Evolutionary conservation across 2,113 vertebrate genomes (phyloP).

Genomic region (Leptobrachium ailaonicum): DNA sequence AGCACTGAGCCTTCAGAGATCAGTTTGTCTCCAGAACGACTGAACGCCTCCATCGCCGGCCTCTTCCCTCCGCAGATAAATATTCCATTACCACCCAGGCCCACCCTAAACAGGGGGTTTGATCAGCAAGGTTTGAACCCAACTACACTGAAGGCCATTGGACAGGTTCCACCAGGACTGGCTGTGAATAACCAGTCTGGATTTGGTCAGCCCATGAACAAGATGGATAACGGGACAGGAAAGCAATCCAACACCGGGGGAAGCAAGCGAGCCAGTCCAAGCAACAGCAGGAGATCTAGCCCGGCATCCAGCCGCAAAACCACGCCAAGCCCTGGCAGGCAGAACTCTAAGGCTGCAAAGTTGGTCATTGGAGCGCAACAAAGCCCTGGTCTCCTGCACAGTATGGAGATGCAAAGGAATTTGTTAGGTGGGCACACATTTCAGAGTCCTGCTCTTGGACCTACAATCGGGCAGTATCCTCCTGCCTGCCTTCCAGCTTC

Average conservation of each 20-base stretch:
- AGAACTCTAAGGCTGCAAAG: slow-evolving; percentile 85
- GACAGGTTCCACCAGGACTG: slow-evolving; percentile 89
- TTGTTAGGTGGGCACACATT: slow-evolving; percentile 75
- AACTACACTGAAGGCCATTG: slow-evolving; percentile 96
- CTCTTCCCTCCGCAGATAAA: slow-evolving; percentile 98
- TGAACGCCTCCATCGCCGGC: slow-evolving; percentile 96
- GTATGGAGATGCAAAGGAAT: slow-evolving; percentile 76
- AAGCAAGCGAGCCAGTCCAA: slow-evolving; percentile 90
- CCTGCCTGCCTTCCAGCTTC: slow-evolving; percentile 61
- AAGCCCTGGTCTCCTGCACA: slow-evolving; percentile 76
- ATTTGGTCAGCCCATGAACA: slow-evolving; percentile 71
- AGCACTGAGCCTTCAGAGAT: slow-evolving; percentile 98
- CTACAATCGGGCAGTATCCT: slow-evolving; percentile 71
- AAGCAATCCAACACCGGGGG: slow-evolving; percentile 79
- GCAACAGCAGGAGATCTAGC: slow-evolving; percentile 90
- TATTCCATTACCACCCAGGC: slow-evolving; percentile 93
- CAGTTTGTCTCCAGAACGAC: slow-evolving; percentile 93
- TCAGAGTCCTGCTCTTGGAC: slow-evolving; percentile 65
- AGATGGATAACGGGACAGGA: slow-evolving; percentile 74
- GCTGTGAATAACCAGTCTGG: slow-evolving; percentile 67
- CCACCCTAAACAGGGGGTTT: slow-evolving; percentile 89
- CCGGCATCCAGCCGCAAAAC: slow-evolving; percentile 91
- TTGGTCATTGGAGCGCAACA: slow-evolving; percentile 73
- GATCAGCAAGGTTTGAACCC: slow-evolving; percentile 98
- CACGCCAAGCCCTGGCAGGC: slow-evolving; percentile 91